Conservation (phyloP, 2,888 invertebrate species). For the Lithophane semibrunnea region DNA sequence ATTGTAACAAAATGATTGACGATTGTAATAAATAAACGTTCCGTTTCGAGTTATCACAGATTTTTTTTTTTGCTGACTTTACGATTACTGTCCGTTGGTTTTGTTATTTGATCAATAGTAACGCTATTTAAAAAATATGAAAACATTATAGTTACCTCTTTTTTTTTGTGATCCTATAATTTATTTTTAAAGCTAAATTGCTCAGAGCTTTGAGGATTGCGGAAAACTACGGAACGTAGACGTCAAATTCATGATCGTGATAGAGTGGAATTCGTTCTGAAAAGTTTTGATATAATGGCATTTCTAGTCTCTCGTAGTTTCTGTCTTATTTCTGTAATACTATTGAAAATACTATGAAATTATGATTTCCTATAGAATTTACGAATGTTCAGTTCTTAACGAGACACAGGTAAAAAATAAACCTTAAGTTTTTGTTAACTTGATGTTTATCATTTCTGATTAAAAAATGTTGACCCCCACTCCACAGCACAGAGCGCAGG, state of each 20-base stretch:
- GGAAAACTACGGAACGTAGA: constrained; percentile 9
- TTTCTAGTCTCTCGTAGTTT: background rate
- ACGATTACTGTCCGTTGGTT: background rate
- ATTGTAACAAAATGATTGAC: background rate
- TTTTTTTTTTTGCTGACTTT: background rate
- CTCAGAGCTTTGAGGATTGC: background rate
- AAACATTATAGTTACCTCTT: background rate
- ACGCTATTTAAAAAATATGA: background rate
- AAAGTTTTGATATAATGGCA: background rate
- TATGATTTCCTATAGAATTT: background rate
- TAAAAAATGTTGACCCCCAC: constrained; percentile 24
- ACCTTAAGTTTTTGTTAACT: background rate
- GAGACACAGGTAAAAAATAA: fast-evolving
- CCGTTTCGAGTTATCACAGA: background rate
- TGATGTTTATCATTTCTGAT: constrained; percentile 37
- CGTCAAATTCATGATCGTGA: constrained; percentile 17
- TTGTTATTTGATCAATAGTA: background rate
- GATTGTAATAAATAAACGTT: constrained; percentile 5
- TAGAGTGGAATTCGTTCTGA: constrained; percentile 5
- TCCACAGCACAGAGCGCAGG: constrained; percentile 65
- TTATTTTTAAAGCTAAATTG: background rate
- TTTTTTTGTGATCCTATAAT: background rate
- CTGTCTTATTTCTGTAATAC: background rate
- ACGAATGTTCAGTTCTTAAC: background rate
- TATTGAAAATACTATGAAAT: too few species aligned